phyloP scores from a whole-genome alignment of 2,888 invertebrate species.

The Cyclophora albipunctata region DNA sequence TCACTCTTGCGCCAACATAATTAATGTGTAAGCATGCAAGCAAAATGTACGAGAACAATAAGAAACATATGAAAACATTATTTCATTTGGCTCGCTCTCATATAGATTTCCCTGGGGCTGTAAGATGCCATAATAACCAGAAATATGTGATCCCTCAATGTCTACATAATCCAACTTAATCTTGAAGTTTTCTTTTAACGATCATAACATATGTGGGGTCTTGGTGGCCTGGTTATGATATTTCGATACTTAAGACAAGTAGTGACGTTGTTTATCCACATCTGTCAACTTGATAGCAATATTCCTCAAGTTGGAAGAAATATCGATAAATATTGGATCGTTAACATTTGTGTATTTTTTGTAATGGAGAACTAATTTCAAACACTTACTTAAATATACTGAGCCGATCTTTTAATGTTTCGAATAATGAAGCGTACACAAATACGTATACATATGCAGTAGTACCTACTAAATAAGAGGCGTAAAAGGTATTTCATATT shows the following conservation, averaged over 20 bases:
- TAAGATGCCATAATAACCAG: slow-evolving; percentile 12
- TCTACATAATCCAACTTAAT: slow-evolving; percentile 4
- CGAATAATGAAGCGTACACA: too few relatives aligned
- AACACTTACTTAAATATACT: too few relatives aligned
- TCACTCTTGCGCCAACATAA: too few relatives aligned
- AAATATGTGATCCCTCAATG: slow-evolving; percentile 9
- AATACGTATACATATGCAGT: too few relatives aligned
- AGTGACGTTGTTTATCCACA: slow-evolving; percentile 21
- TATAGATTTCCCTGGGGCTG: slow-evolving; percentile 36
- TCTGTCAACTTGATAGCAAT: slow-evolving; percentile 25
- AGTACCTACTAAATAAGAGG: too few relatives aligned
- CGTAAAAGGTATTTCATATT: too few relatives aligned
- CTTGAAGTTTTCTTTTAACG: slow-evolving; percentile 3
- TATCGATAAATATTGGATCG: slow-evolving; percentile 17
- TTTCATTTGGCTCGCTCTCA: slow-evolving; percentile 33
- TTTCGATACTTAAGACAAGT: slow-evolving; percentile 18
- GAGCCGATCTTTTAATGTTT: too few relatives aligned
- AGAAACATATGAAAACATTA: slow-evolving; percentile 31
- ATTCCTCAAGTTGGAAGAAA: slow-evolving; percentile 16
- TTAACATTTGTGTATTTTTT: slow-evolving; percentile 7
- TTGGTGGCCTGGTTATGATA: slow-evolving; percentile 10
- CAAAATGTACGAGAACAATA: slow-evolving; percentile 23
- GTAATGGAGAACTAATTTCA: slow-evolving; percentile 6
- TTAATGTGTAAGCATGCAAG: slow-evolving; percentile 5
- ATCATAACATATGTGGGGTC: slow-evolving; percentile 11